A percentile compares a stretch with the other conserved stretches of the same genome.
These are phyloP conservation scores for Chrysodeixis includens DNA, from an alignment of 2,888 invertebrate species.

Conservation along the genomic window DNA sequence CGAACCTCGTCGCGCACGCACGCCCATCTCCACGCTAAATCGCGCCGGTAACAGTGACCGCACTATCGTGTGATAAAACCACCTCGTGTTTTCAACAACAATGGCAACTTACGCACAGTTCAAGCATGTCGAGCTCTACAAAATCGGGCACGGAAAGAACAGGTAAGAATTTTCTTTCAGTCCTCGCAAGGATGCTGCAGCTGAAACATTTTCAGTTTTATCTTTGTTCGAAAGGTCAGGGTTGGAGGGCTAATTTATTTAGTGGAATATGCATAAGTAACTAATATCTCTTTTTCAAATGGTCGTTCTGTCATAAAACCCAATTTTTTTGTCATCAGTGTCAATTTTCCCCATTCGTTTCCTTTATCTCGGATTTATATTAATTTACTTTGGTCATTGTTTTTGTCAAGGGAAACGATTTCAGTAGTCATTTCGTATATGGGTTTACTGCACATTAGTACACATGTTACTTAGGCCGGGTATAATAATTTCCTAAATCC, in stretches of 20 bases:
- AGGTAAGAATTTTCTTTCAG: constrained; percentile 89
- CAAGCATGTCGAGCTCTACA: constrained; percentile 98
- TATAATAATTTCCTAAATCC: neutral
- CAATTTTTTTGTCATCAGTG: neutral
- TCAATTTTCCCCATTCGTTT: constrained; percentile 2
- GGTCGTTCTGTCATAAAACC: neutral
- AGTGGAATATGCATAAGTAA: neutral
- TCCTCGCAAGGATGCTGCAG: constrained; percentile 71
- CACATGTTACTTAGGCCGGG: neutral
- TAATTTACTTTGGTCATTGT: neutral
- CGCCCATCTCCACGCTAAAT: constrained; percentile 61
- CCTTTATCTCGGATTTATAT: constrained; percentile 6
- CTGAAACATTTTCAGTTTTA: constrained; percentile 54
- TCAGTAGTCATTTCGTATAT: neutral
- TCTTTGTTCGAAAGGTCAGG: constrained; percentile 65
- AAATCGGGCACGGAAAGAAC: constrained; percentile 97
- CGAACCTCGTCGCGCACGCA: constrained; percentile 73
- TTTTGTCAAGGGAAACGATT: neutral
- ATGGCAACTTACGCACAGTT: constrained; percentile 98
- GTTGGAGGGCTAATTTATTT: constrained; percentile 25
- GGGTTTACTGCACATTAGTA: neutral
- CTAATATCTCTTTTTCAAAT: neutral
- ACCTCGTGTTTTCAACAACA: constrained; percentile 66
- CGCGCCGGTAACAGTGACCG: constrained; percentile 71
- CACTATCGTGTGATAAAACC: constrained; percentile 70